Percentiles rank a stretch among this genome's conserved stretches.
These are phyloP conservation scores for Periophthalmus magnuspinnatus DNA, from an alignment of 2,797 vertebrate genomes.

Conservation along the genomic window DNA sequence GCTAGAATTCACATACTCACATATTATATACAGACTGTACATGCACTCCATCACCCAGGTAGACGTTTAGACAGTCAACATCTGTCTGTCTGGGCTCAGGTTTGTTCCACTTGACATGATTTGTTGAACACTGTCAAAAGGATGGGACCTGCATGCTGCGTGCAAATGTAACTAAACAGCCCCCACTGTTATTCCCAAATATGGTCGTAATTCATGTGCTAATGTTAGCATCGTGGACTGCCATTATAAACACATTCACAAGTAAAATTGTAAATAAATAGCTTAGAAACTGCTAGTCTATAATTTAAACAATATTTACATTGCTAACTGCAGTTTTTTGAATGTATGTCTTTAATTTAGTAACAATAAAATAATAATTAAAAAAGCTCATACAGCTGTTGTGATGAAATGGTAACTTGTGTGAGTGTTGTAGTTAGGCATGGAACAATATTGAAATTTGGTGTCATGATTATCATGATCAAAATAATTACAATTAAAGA, in stretches of 20 bases:
- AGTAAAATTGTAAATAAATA: background rate
- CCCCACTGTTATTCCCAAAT: background rate
- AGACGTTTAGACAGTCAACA: slow-evolving; percentile 48
- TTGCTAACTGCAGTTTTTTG: background rate
- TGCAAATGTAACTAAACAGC: slow-evolving; percentile 4
- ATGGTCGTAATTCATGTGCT: background rate
- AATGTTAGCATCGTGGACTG: background rate
- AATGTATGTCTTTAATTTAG: background rate
- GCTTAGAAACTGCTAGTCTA: background rate
- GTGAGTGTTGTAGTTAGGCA: too few species aligned
- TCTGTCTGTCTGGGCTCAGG: slow-evolving; percentile 45
- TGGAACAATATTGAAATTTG: too few species aligned
- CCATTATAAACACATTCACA: background rate
- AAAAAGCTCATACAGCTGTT: too few species aligned
- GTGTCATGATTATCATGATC: too few species aligned
- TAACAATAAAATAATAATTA: too few species aligned
- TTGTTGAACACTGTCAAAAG: slow-evolving; percentile 20
- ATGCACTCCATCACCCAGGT: slow-evolving; percentile 57
- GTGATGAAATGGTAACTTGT: too few species aligned
- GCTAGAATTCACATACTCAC: slow-evolving; percentile 31
- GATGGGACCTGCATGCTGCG: slow-evolving; percentile 10
- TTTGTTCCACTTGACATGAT: slow-evolving; percentile 31
- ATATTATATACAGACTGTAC: slow-evolving; percentile 17
- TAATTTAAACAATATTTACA: slow-evolving; percentile 1
- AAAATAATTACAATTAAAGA: too few species aligned